Conservation (phyloP, 2,888 invertebrate species). For the Macropis europaea region DNA sequence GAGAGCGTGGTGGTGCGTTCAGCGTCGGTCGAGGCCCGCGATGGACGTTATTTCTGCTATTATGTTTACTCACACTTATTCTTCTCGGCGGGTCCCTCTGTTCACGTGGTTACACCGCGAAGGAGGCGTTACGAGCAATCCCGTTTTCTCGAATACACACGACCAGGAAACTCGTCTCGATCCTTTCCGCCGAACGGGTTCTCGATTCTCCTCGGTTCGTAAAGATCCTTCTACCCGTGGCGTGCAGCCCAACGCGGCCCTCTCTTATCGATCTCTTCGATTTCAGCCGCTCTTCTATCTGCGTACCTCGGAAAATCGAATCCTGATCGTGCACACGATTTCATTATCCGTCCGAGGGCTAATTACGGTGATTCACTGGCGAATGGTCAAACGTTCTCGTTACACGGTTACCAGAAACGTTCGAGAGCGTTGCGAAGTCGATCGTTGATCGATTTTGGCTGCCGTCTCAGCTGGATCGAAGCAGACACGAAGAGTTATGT, state of each 20-base stretch:
- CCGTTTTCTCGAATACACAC: slow-evolving; percentile 65
- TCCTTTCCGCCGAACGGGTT: slow-evolving; percentile 61
- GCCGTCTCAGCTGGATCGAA: too few relatives aligned
- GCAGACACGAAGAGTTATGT: too few relatives aligned
- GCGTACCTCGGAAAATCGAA: slow-evolving; percentile 17
- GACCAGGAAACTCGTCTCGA: slow-evolving; percentile 61
- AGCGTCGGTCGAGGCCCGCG: slow-evolving; percentile 16
- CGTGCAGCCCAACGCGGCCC: slow-evolving; percentile 23
- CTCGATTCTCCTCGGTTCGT: slow-evolving; percentile 60
- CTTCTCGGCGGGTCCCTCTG: slow-evolving; percentile 2
- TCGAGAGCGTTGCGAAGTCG: not conserved
- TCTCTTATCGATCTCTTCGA: slow-evolving; percentile 53
- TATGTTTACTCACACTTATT: slow-evolving; percentile 60
- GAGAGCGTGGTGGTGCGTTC: too few relatives aligned
- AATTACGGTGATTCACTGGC: slow-evolving; percentile 19
- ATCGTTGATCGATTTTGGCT: not conserved
- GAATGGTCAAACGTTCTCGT: not conserved
- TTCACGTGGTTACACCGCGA: slow-evolving; percentile 52
- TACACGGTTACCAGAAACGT: not conserved
- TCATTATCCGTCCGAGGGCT: slow-evolving; percentile 6
- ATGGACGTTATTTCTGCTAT: slow-evolving; percentile 57
- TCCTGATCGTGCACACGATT: not conserved
- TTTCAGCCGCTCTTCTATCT: slow-evolving; percentile 30
- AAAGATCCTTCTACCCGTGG: slow-evolving; percentile 40
- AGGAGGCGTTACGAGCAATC: slow-evolving; percentile 65